These are phyloP conservation scores for Poeciliopsis infans DNA, from an alignment of 2,797 vertebrate genomes.

Conservation along the genomic window DNA sequence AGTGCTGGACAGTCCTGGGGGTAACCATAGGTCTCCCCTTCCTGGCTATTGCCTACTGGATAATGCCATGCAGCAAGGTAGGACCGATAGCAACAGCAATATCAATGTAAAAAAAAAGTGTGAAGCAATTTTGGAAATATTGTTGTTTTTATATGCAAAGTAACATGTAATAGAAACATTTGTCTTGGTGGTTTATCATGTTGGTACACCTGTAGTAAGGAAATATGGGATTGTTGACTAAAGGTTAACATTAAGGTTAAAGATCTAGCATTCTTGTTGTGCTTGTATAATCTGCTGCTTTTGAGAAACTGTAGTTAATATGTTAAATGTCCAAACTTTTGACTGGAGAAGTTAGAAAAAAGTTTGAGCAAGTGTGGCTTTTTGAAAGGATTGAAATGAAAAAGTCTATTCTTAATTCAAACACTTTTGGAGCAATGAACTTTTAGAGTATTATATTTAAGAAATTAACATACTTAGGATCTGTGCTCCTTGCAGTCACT, in stretches of 20 bases:
- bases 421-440: background rate
- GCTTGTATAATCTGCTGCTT: background rate
- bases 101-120: background rate
- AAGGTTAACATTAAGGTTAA: background rate
- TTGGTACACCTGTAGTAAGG: background rate
- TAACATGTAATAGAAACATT: background rate
- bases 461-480: background rate
- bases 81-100: background rate
- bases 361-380: background rate
- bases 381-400: background rate
- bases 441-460: background rate
- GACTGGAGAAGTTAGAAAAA: background rate
- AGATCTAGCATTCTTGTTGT: background rate
- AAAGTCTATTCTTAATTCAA: background rate
- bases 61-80: conserved; percentile 98
- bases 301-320: background rate
- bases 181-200: background rate
- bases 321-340: background rate
- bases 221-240: background rate
- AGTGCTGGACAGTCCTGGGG: conserved; percentile 94
- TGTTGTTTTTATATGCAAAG: background rate
- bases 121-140: background rate
- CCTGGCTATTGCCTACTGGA: conserved; percentile 96
- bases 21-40: conserved; percentile 94
- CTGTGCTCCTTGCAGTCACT: background rate